Base-by-base conservation (phyloP, 23 tunicate species). In the Trididemnum clinides region DNA sequence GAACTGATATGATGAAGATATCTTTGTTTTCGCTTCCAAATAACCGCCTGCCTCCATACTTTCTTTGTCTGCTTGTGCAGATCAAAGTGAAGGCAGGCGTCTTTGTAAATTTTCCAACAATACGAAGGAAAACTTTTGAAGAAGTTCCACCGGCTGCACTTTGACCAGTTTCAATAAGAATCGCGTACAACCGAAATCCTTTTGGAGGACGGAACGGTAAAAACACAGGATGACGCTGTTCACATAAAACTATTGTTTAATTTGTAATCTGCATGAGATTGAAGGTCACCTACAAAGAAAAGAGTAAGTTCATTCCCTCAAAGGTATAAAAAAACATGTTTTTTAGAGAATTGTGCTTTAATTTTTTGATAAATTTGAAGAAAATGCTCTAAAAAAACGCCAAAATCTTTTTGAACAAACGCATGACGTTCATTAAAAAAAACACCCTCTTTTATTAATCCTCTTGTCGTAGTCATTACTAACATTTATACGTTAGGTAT, bases 61-160 rank as follows among this genome's bases (percentile, higher is more conserved):
- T 28, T n/a, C 88, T 34, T 33, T 72, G 85, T 28, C 57, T 73
- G 78, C 71, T 92, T 10, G 85, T 71, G 57, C 97, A 92, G 12
- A 85, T 32, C 84, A 92, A 63, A 3, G 97, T 71, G 72, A 92
- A 88, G 25, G 86, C 92, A 31, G 97, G 87, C n/a, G 89, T 83
- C 65, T 84, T 88, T 2, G 97, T 92, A 25, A 86, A 38, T 50
- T 72, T 84, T 39, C 97, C 97, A 33, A 88, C 78, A 23, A 92
- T 64, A 29, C 97, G 77, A 64, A 92, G 80, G 73, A 84, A 88
- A 12, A 92, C 87, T 23, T 84, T 74, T 35, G 97, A 73, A 10
- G 89, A 88, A 15, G 97, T 92, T 15, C 97, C 97, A 0, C 97
- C 97, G 21, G 97, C 97, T 19, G 97, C 92, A 64, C 97, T 92